phyloP scores from a whole-genome alignment of 2,113 vertebrate species.

The Hyaena hyaena region DNA sequence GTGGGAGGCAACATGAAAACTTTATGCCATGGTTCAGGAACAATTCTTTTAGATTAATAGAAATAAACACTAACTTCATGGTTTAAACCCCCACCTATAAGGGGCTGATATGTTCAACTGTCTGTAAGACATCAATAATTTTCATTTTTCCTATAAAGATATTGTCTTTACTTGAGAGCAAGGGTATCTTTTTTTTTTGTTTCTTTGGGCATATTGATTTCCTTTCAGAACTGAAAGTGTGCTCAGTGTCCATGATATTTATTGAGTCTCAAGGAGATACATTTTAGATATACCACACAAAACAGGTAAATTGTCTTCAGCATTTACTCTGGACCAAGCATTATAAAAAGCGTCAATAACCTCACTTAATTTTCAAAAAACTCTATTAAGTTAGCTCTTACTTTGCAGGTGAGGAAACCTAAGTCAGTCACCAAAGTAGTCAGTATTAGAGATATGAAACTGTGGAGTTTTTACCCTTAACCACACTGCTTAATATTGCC shows the following conservation, averaged over 20 bases:
- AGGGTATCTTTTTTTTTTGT: background rate
- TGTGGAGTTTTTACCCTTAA: background rate
- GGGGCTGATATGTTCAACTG: background rate
- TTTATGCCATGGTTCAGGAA: background rate
- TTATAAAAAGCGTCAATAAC: background rate
- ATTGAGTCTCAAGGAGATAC: background rate
- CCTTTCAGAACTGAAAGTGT: background rate
- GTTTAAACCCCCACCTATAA: background rate
- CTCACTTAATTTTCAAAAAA: background rate
- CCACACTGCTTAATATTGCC: background rate
- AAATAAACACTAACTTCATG: constrained; percentile 30
- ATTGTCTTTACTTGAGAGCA: constrained; percentile 4
- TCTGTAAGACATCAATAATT: background rate
- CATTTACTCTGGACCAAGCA: background rate
- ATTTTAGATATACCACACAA: background rate
- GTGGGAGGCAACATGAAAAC: background rate
- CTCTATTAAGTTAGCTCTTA: background rate
- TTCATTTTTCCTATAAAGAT: background rate
- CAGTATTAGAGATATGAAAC: background rate
- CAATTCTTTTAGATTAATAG: background rate
- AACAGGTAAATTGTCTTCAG: background rate
- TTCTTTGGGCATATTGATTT: background rate
- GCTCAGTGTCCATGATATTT: background rate
- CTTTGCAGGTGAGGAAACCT: background rate
- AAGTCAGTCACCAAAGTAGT: background rate